phyloP scores from a whole-genome alignment of 2,888 invertebrate genomes.

The Drosophila greeni region DNA sequence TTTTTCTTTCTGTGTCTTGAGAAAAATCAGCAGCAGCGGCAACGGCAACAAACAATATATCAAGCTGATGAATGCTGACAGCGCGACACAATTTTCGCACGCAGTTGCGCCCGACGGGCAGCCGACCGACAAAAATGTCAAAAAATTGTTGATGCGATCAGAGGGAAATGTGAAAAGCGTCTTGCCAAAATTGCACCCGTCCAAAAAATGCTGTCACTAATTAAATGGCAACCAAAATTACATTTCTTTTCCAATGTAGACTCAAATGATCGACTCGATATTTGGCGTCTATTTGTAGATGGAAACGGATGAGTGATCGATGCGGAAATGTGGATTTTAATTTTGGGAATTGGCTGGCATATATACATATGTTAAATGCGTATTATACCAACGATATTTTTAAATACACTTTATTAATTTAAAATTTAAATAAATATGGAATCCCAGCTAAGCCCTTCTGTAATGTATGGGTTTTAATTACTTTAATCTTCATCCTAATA shows the following conservation, averaged over 20 bases:
- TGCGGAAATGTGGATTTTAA: constrained; percentile 21
- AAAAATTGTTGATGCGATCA: constrained; percentile 40
- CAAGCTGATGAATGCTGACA: constrained; percentile 45
- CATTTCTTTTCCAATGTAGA: constrained; percentile 8
- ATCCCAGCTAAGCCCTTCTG: not conserved
- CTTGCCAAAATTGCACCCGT: constrained; percentile 44
- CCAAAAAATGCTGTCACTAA: constrained; percentile 47
- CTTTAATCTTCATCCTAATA: not conserved
- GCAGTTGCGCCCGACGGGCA: constrained; percentile 50
- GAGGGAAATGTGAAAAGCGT: constrained; percentile 31
- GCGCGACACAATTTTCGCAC: constrained; percentile 50
- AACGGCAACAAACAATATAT: constrained; percentile 51
- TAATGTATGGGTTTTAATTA: not conserved
- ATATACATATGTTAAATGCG: not conserved
- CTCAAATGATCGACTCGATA: constrained; percentile 19
- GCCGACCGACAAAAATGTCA: constrained; percentile 60
- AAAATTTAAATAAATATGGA: not conserved
- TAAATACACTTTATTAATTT: not conserved
- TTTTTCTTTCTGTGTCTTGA: constrained; percentile 9
- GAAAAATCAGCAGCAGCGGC: constrained; percentile 16
- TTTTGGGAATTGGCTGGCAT: not conserved
- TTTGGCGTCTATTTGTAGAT: not conserved
- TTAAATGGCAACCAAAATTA: constrained; percentile 49
- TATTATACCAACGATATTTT: not conserved
- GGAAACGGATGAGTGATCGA: constrained; percentile 20